A percentile compares a stretch with the other conserved stretches of the same genome.
Evolutionary conservation across 2,888 invertebrate genomes (phyloP).

Genomic region (Eristalis pertinax): DNA sequence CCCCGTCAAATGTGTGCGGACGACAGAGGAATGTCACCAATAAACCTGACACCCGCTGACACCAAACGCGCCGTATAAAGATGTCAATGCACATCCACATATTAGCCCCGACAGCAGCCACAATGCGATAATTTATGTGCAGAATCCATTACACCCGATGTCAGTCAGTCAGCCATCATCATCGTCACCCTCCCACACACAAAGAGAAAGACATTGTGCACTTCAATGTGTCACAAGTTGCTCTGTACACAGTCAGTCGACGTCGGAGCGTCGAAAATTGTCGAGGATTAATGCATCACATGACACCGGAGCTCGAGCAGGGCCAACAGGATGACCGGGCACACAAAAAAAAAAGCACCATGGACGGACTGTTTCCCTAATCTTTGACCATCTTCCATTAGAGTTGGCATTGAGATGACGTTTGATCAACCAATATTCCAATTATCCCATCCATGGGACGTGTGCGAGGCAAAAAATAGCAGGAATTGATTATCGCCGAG

Average conservation of each 20-base stretch:
- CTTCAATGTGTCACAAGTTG: slow-evolving; percentile 55
- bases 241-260: background rate
- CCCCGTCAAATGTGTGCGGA: background rate
- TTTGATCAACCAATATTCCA: slow-evolving; percentile 65
- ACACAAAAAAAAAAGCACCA: slow-evolving; percentile 6
- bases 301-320: background rate
- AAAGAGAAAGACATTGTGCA: background rate
- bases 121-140: slow-evolving; percentile 69
- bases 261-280: slow-evolving; percentile 57
- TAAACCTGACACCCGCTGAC: slow-evolving; percentile 64
- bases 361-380: slow-evolving; percentile 36
- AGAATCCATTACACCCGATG: slow-evolving; percentile 69
- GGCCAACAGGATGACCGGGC: background rate
- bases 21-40: slow-evolving; percentile 47
- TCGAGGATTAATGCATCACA: slow-evolving; percentile 64
- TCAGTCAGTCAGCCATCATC: slow-evolving; percentile 64
- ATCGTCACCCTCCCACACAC: slow-evolving; percentile 48
- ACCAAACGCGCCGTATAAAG: slow-evolving; percentile 45
- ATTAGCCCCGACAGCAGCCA: slow-evolving; percentile 49
- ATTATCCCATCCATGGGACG: slow-evolving; percentile 40
- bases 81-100: slow-evolving; percentile 66
- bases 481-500: slow-evolving; percentile 62
- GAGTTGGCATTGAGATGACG: slow-evolving; percentile 61
- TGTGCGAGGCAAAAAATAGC: background rate
- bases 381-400: slow-evolving; percentile 69